phyloP scores from a whole-genome alignment of 2,888 invertebrate genomes.

The Poecilobothrus nobilitatus region DNA sequence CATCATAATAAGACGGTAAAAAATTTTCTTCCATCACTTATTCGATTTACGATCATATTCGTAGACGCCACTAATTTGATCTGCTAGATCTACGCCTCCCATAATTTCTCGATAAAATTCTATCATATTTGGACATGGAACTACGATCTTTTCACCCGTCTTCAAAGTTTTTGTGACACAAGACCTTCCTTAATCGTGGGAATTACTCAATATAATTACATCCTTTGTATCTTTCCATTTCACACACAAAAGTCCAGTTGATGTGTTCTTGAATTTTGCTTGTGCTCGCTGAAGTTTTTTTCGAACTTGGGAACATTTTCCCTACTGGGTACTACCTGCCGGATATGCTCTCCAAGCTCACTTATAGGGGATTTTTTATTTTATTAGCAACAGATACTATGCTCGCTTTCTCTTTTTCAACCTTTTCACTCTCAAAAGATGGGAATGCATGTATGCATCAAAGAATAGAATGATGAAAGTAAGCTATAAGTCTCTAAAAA shows the following conservation, averaged over 20 bases:
- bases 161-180: constrained; percentile 7
- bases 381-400: no score
- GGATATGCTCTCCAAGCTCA: no score
- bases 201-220: constrained; percentile 14
- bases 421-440: no score
- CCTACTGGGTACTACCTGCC: constrained; percentile 5
- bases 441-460: no score
- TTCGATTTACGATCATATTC: constrained; percentile 15
- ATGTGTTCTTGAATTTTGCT: neutral
- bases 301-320: constrained; percentile 2
- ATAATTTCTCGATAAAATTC: neutral
- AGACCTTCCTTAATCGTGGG: constrained; percentile 10
- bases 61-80: constrained; percentile 13
- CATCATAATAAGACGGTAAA: constrained; percentile 16
- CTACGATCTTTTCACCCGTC: neutral
- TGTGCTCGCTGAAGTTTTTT: constrained; percentile 8
- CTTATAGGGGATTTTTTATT: no score
- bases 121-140: constrained; percentile 2
- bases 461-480: no score
- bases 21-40: constrained; percentile 17
- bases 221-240: constrained; percentile 16
- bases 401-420: no score
- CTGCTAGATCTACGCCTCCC: constrained; percentile 12
- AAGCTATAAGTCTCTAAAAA: no score
- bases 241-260: neutral